Evolutionary conservation across 2,888 invertebrate genomes (phyloP), one percentile per base, ranked within the genome.

Genomic region (Calliphora vomitoria): DNA sequence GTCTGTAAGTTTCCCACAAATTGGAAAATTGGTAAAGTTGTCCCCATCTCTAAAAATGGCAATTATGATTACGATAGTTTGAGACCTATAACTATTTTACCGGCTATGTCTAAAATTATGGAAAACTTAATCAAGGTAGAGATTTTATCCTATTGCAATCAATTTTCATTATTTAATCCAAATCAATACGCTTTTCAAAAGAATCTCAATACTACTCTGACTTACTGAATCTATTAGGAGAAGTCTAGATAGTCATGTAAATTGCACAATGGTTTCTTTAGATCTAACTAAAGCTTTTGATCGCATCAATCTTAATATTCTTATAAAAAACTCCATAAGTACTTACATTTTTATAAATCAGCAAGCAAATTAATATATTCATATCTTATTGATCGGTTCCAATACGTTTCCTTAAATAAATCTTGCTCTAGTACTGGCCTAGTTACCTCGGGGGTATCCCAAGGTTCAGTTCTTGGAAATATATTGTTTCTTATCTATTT

Each of bases 251-350:
- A 18, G 1, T 6, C 35, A 31, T n/a, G 10, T 10, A 35, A 5
- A 15, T 11, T 69, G 53, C n/a, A 35, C 10, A 6, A 0, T 35
- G 0, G 31, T 69, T 25, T 69, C 69, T 8, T n/a, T 69, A 8
- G 69, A 69, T n/a, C 50, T 69, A 4, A 18, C 69, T 8, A 69
- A 69, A 50, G 68, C 68, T 1, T 69, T 69, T 8, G 68, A 69
- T 15, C 31, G 68, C 8, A 8, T 50, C 0, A 69, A 50, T 31
- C 47, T 50, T 20, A 50, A 20, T 4, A 8, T n/a, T n/a, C 20
- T 69, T 1, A n/a, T 69, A 1, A 8, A 1, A 69, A 69, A 18
- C 4, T 69, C 6, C 25, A 25, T 31, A 8, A 15, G 15, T 3
- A 41, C 41, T 41, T 41, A 8, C 6, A 69, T 15, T 69, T 69